Evolutionary conservation across 2,888 invertebrate species (phyloP).

Genomic region (Oscheius sp.): DNA sequence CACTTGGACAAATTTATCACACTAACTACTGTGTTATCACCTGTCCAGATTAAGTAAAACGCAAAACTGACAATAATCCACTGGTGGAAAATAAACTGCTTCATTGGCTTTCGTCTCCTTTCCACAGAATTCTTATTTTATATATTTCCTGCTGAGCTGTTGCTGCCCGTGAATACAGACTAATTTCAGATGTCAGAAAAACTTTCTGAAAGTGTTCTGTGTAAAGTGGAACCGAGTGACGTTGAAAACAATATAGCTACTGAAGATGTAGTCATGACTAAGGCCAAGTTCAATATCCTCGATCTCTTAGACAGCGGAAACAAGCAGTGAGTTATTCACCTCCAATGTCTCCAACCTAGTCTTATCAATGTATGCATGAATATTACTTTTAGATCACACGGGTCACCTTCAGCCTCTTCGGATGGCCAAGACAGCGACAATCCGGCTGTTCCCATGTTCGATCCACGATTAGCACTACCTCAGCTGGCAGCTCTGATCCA

Average conservation of each 20-base stretch:
- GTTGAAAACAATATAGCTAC: conserved; percentile 5
- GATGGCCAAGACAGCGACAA: conserved; percentile 33
- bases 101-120: conserved; percentile 4
- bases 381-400: conserved; percentile 43
- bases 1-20: not conserved
- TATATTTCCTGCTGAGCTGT: not conserved
- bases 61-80: too few relatives aligned
- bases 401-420: conserved; percentile 58
- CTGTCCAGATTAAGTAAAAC: conserved; percentile 1
- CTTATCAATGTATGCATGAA: not conserved
- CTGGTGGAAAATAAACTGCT: conserved; percentile 23
- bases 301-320: conserved; percentile 41
- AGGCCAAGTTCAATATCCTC: conserved; percentile 48
- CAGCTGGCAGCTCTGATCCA: conserved; percentile 36
- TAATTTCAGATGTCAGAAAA: conserved; percentile 21
- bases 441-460: conserved; percentile 25
- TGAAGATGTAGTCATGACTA: conserved; percentile 7
- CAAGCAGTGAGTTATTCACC: conserved; percentile 41
- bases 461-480: conserved; percentile 32
- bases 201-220: conserved; percentile 5
- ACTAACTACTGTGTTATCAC: not conserved
- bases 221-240: conserved; percentile 32
- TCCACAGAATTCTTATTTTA: conserved; percentile 1
- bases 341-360: not conserved
- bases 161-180: conserved; percentile 1